Evolutionary conservation across 2,888 invertebrate species (phyloP).

Genomic region (Diploptera punctata): DNA sequence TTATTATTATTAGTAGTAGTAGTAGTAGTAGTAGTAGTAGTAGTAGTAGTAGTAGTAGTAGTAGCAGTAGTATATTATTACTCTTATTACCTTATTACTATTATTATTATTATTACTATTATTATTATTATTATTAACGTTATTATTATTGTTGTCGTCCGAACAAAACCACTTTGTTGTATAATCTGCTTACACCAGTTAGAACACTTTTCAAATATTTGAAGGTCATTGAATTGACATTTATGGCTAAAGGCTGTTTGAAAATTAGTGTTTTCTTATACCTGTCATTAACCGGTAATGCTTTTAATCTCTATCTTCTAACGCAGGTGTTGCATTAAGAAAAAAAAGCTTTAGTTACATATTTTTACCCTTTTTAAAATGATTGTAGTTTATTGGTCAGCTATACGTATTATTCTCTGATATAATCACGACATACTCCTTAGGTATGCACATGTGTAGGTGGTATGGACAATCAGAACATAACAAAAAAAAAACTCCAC

Average conservation of each 20-base stretch:
- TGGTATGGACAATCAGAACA: slow-evolving; percentile 1
- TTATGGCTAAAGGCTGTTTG: not conserved
- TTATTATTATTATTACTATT: no score
- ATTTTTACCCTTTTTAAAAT: not conserved
- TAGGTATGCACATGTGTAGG: slow-evolving; percentile 18
- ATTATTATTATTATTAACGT: no score
- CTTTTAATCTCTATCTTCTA: not conserved
- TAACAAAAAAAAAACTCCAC: not conserved
- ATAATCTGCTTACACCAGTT: no score
- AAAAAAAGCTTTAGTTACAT: slow-evolving; percentile 9
- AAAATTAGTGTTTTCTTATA: not conserved
- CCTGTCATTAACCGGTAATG: not conserved
- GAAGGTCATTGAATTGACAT: no score
- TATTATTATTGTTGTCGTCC: no score
- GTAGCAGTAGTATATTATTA: no score
- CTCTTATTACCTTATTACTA: no score
- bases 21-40: no score
- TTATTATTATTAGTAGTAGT: no score
- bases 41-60: no score
- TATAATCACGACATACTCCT: not conserved
- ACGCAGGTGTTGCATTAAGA: not conserved
- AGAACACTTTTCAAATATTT: no score
- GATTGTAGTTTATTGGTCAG: not conserved
- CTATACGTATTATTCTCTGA: not conserved
- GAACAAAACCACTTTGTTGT: no score